A percentile compares a stretch with the other conserved stretches of the same genome.
These are phyloP conservation scores for Toxotes lorentzi DNA, from an alignment of 2,797 vertebrate genomes.

Conservation along the genomic window DNA sequence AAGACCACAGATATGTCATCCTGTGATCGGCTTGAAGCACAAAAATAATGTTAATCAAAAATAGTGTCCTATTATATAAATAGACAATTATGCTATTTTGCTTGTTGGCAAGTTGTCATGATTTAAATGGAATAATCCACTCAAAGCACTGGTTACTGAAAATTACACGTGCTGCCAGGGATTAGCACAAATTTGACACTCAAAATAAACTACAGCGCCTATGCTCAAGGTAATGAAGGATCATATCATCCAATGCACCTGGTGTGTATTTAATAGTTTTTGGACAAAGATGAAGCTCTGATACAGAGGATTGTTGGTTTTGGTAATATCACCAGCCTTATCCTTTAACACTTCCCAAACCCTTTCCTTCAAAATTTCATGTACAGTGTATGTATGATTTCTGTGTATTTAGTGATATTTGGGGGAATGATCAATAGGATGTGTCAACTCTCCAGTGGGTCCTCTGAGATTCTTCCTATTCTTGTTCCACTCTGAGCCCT, in stretches of 20 bases:
- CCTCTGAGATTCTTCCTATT: conserved; percentile 22
- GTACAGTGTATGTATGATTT: background rate
- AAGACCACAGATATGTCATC: background rate
- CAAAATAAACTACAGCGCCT: background rate
- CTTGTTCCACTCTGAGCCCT: conserved; percentile 10
- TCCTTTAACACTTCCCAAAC: background rate
- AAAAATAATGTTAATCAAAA: conserved; percentile 5
- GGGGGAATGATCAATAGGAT: conserved; percentile 28
- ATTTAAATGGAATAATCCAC: background rate
- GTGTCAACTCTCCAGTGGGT: conserved; percentile 12
- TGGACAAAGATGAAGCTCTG: no score
- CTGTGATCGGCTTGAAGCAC: background rate
- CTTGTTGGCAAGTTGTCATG: background rate
- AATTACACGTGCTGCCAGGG: background rate
- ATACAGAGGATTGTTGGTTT: no score
- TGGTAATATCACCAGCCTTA: no score
- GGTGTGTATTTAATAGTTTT: no score
- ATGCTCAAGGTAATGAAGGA: background rate
- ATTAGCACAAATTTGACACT: background rate
- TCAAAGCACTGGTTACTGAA: background rate
- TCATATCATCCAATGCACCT: background rate
- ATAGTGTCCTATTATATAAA: background rate
- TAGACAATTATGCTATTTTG: background rate
- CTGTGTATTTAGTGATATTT: background rate
- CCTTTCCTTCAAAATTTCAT: background rate